Base-by-base conservation (phyloP, 2,888 invertebrate species). In the Diplolepis rosae region DNA sequence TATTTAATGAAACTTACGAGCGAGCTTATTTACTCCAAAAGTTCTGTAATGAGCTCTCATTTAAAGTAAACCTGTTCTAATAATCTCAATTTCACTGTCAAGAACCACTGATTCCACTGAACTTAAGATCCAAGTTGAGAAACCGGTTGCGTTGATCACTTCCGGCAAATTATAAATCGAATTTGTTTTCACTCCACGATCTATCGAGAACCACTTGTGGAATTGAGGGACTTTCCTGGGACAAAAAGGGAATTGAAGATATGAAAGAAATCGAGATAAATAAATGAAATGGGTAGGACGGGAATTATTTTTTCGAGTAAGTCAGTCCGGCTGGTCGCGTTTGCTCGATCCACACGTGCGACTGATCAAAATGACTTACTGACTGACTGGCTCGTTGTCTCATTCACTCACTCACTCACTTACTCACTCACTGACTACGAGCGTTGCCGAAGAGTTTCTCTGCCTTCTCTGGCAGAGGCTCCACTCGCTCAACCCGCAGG, bases 361-460 rank as follows among this genome's bases (percentile, higher is more conserved):
- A 75, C 76, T 79, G 42, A 66, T 52, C 42, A 54, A 48, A 39
- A 77, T 79, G 76, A 77, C 74, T 79, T 80, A 79, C 78, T 80
- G 82, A 80, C 83, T 80, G 78, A 78, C 80, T 82, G 79, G 75
- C 77, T 78, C 77, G 77, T 80, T 80, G 79, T 75, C 77, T 78
- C 76, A 76, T 79, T 76, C 73, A 78, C 75, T 79, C 80, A 81
- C 79, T 80, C 79, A 82, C 77, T 81, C 78, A 78, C 77, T 79
- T 77, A 77, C 81, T 76, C 74, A 77, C 77, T 79, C 80, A 81
- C 80, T 80, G 79, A 82, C 77, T 81, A 77, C 76, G 78, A 79
- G 77, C 77, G 74, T 74, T 74, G 74, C 72, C 79, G 77, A 82
- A 82, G 79, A 82, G 82, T 83, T 84, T 78, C 83, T 85, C 84